A percentile compares a stretch with the other conserved stretches of the same genome.
Evolutionary conservation across 2,888 invertebrate genomes (phyloP).

Genomic region (Phyllotreta cruciferae): DNA sequence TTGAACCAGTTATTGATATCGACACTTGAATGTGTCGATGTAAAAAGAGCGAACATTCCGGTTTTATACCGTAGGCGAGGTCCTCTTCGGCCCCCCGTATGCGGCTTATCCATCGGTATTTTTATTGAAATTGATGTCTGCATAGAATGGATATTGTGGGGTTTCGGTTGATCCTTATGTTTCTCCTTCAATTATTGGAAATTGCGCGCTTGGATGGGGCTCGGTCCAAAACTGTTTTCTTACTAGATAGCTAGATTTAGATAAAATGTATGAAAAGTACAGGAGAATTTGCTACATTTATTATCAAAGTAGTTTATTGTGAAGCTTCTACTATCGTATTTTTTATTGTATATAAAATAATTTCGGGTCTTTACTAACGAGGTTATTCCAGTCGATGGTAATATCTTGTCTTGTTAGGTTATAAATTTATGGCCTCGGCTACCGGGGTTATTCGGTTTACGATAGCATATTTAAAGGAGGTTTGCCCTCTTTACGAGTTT

Average conservation of each 20-base stretch:
- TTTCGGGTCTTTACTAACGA: no score
- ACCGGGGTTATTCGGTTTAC: no score
- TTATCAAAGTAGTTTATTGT: no score
- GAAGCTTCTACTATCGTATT: no score
- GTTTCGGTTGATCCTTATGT: conserved; percentile 51
- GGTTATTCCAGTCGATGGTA: no score
- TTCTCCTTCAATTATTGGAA: conserved; percentile 53
- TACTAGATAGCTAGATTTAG: conserved; percentile 36
- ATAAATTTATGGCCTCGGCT: no score
- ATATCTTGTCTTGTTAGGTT: no score
- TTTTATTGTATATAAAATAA: no score
- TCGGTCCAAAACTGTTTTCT: conserved; percentile 36
- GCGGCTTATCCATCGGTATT: conserved; percentile 53
- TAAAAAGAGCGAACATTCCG: conserved; percentile 24
- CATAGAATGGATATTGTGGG: conserved; percentile 54
- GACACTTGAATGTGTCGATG: conserved; percentile 33
- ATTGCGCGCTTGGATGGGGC: conserved; percentile 43
- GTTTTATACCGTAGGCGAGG: conserved; percentile 39
- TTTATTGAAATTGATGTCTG: conserved; percentile 59
- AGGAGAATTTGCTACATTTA: no score
- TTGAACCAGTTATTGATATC: conserved; percentile 34
- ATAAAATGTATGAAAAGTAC: conserved; percentile 18
- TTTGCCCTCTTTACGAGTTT: no score
- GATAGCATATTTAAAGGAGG: no score
- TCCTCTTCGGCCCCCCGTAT: conserved; percentile 44